Percentiles rank a stretch among this genome's conserved stretches.
These are phyloP conservation scores for Gymnothorax reevesii DNA, from an alignment of 2,797 vertebrate species.

Conservation along the genomic window DNA sequence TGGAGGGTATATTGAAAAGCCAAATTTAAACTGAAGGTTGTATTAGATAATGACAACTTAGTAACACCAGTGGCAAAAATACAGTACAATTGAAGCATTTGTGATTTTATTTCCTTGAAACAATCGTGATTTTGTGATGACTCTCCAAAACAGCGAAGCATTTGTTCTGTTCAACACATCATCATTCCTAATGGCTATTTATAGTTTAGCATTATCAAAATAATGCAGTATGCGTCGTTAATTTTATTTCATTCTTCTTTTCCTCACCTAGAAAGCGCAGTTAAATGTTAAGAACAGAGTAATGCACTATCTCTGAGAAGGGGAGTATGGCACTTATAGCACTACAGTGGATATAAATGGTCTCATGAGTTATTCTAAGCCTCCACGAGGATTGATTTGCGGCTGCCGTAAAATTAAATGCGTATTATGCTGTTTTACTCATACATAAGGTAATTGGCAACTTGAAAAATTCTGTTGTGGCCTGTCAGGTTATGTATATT, in stretches of 20 bases:
- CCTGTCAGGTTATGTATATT: neutral
- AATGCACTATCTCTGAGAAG: conserved; percentile 51
- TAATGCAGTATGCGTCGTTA: neutral
- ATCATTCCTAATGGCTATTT: neutral
- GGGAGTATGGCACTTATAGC: conserved; percentile 56
- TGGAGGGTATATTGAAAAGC: conserved; percentile 48
- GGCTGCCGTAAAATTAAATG: conserved; percentile 57
- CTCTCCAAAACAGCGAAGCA: neutral
- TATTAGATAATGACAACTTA: neutral
- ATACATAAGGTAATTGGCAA: conserved; percentile 43
- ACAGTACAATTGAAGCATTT: neutral
- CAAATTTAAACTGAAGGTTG: conserved; percentile 48
- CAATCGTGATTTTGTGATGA: neutral
- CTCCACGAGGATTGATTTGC: conserved; percentile 62
- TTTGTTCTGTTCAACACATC: neutral
- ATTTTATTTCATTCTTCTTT: conserved; percentile 39
- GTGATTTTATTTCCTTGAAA: neutral
- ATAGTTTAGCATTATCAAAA: neutral
- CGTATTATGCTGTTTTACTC: conserved; percentile 50
- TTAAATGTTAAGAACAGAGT: conserved; percentile 38
- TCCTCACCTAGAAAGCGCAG: conserved; percentile 51
- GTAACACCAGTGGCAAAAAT: neutral
- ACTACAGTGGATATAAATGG: conserved; percentile 67
- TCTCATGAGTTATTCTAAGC: conserved; percentile 70
- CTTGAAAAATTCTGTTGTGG: conserved; percentile 30